Evolutionary conservation across 2,888 invertebrate genomes (phyloP).

Genomic region (Drosophila birchii): DNA sequence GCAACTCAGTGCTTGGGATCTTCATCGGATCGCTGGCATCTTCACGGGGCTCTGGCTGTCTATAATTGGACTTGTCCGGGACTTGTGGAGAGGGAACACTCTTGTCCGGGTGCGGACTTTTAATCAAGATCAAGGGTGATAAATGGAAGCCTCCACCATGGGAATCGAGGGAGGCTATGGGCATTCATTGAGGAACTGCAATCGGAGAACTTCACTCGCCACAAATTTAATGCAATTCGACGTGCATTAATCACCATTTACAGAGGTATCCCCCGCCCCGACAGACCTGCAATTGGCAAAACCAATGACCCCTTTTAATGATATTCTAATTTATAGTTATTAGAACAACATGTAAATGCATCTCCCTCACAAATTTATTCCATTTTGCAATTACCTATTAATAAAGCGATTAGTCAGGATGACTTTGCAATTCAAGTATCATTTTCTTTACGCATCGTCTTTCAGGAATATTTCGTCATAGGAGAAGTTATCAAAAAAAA

Average conservation of each 20-base stretch:
- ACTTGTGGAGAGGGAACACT: constrained; percentile 18
- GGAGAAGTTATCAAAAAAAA: constrained; percentile 18
- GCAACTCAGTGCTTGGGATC: constrained; percentile 57
- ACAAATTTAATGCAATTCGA: constrained; percentile 11
- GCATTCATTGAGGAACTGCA: constrained; percentile 23
- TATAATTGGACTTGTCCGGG: constrained; percentile 71
- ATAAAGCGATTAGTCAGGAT: neutral
- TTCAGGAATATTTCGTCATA: constrained; percentile 53
- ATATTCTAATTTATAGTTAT: neutral
- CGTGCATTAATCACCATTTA: constrained; percentile 22
- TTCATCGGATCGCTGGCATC: constrained; percentile 62
- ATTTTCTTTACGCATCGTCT: neutral
- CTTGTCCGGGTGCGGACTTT: constrained; percentile 50
- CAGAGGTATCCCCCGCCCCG: neutral
- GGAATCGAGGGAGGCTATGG: constrained; percentile 47
- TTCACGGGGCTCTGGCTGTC: constrained; percentile 74
- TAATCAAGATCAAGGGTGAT: constrained; percentile 75
- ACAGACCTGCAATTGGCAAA: neutral
- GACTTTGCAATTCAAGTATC: neutral
- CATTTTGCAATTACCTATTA: neutral
- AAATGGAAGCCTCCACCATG: constrained; percentile 55
- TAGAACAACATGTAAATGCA: neutral
- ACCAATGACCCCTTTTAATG: constrained; percentile 1
- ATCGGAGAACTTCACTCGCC: constrained; percentile 17
- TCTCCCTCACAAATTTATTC: neutral